phyloP scores from a whole-genome alignment of 2,113 vertebrate genomes.

The Corydoras sp. region DNA sequence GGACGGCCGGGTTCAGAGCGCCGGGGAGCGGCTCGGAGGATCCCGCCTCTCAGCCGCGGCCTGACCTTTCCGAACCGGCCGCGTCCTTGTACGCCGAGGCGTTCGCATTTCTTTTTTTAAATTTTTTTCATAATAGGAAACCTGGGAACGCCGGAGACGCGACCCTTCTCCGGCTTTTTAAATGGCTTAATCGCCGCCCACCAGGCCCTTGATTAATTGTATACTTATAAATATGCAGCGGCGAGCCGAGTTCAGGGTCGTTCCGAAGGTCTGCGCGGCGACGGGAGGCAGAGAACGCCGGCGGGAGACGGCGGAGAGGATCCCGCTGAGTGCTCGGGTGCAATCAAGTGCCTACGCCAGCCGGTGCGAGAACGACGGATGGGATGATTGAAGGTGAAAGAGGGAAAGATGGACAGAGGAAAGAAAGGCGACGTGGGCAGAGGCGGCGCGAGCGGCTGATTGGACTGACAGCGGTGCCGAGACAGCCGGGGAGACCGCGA shows the following conservation, averaged over 20 bases:
- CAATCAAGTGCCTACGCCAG: slow-evolving; percentile 51
- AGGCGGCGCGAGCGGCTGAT: slow-evolving; percentile 51
- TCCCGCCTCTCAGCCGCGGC: neutral
- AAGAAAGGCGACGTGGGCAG: slow-evolving; percentile 43
- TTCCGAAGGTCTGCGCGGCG: neutral
- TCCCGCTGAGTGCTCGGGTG: slow-evolving; percentile 38
- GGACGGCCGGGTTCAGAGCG: slow-evolving; percentile 8
- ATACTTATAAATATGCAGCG: slow-evolving; percentile 17
- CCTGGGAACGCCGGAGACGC: neutral
- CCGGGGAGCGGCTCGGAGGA: slow-evolving; percentile 3
- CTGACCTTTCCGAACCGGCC: slow-evolving; percentile 24
- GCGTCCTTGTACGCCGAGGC: slow-evolving; percentile 21
- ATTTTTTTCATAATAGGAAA: neutral
- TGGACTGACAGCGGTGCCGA: slow-evolving; percentile 54
- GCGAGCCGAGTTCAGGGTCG: neutral
- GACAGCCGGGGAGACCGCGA: slow-evolving; percentile 23
- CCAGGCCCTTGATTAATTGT: neutral
- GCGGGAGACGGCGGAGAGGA: neutral
- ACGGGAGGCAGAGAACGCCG: slow-evolving; percentile 2
- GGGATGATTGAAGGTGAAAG: slow-evolving; percentile 11
- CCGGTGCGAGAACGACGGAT: neutral
- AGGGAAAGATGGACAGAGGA: slow-evolving; percentile 20
- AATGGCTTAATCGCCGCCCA: slow-evolving; percentile 11
- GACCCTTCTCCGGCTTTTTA: neutral
- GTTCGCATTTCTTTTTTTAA: neutral